These are phyloP conservation scores for Aegypius monachus DNA, from an alignment of 2,113 vertebrate species.

Conservation along the genomic window DNA sequence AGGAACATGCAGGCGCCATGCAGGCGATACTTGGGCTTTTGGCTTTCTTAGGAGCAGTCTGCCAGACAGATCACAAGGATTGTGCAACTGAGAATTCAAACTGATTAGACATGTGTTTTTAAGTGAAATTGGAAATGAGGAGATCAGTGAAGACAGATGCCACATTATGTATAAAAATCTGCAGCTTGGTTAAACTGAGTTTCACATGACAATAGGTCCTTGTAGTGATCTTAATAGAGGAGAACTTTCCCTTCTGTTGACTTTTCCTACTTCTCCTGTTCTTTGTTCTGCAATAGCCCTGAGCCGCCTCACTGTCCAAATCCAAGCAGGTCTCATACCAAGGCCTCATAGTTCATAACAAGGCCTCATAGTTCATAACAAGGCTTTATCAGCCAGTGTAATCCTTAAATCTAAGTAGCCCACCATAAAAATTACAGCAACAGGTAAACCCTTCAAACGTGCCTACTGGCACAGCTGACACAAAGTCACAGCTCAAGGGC, in stretches of 20 bases:
- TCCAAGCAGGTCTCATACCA: not conserved
- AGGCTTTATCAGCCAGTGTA: not conserved
- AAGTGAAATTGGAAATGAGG: slow-evolving; percentile 22
- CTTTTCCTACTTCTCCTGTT: not conserved
- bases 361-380: not conserved
- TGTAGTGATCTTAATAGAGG: not conserved
- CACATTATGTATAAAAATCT: slow-evolving; percentile 1
- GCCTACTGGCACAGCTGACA: not conserved
- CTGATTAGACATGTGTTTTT: slow-evolving; percentile 37
- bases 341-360: not conserved
- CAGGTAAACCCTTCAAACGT: not conserved
- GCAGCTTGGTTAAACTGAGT: not conserved
- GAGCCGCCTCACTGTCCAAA: not conserved
- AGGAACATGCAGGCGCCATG: not conserved
- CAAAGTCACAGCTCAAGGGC: not conserved
- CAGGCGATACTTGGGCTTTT: not conserved
- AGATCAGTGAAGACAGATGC: slow-evolving; percentile 34
- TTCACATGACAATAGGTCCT: not conserved
- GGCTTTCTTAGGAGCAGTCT: not conserved
- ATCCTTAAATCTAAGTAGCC: not conserved
- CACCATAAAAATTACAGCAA: not conserved
- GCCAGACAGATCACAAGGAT: not conserved
- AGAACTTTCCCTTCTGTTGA: not conserved
- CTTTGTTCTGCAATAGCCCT: not conserved
- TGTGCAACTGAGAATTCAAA: slow-evolving; percentile 26